phyloP scores from a whole-genome alignment of 1,140 invertebrate species.

The Drosophila sp. region DNA sequence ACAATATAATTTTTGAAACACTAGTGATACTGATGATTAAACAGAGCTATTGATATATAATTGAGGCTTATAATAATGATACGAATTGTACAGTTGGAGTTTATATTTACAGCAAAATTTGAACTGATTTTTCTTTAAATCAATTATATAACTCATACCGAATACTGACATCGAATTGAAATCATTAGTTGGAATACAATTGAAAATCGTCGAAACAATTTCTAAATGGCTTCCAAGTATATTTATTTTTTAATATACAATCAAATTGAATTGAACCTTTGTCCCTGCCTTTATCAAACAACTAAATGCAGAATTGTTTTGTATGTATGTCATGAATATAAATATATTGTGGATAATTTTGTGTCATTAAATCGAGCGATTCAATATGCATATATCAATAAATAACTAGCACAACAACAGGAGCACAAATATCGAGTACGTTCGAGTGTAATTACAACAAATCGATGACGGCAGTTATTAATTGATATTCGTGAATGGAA shows the following conservation, averaged over 20 bases:
- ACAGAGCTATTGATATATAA: too few species aligned
- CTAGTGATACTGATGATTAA: background rate
- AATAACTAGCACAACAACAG: slow-evolving; percentile 45
- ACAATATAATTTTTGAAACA: background rate
- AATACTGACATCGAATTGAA: too few species aligned
- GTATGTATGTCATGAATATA: slow-evolving; percentile 16
- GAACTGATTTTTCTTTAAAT: too few species aligned
- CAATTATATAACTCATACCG: too few species aligned
- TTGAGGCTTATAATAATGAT: too few species aligned
- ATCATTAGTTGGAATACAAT: too few species aligned
- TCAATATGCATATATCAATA: slow-evolving; percentile 43
- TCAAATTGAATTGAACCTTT: slow-evolving; percentile 11
- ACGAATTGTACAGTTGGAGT: too few species aligned
- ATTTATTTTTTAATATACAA: background rate
- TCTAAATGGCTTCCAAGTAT: too few species aligned
- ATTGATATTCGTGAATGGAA: slow-evolving; percentile 57
- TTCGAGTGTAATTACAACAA: slow-evolving; percentile 60
- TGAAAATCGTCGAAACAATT: too few species aligned
- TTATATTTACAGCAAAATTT: too few species aligned
- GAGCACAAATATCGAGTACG: slow-evolving; percentile 18
- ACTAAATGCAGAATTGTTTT: slow-evolving; percentile 13
- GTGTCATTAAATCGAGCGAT: slow-evolving; percentile 18
- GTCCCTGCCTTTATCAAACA: background rate
- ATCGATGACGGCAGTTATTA: slow-evolving; percentile 60
- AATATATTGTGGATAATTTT: slow-evolving; percentile 23